These are phyloP conservation scores for Torymus auratus DNA, from an alignment of 2,888 invertebrate genomes.

Conservation along the genomic window DNA sequence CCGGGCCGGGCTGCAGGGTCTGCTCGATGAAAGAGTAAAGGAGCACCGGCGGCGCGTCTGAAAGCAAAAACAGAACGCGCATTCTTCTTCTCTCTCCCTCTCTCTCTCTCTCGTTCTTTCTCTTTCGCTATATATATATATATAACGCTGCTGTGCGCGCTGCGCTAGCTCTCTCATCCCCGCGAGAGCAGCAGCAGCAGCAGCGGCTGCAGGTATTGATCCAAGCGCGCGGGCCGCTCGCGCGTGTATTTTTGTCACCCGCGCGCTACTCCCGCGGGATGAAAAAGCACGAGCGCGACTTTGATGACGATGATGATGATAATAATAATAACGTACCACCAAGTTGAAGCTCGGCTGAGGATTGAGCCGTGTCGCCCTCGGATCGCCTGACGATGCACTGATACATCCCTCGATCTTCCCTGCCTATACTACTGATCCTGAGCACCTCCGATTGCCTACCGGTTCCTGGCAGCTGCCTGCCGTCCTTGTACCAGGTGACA, in stretches of 20 bases:
- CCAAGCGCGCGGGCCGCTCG: too few relatives aligned
- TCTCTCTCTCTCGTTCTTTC: background rate
- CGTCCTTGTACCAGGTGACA: slow-evolving; percentile 84
- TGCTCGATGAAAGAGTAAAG: slow-evolving; percentile 88
- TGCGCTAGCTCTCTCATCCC: background rate
- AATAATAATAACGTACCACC: slow-evolving; percentile 78
- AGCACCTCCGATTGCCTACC: slow-evolving; percentile 83
- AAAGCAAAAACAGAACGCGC: slow-evolving; percentile 66
- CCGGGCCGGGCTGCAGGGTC: slow-evolving; percentile 87
- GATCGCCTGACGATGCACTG: slow-evolving; percentile 85
- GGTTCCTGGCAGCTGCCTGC: slow-evolving; percentile 82
- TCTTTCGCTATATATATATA: background rate
- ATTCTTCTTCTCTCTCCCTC: background rate
- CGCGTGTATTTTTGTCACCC: background rate
- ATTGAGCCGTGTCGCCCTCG: slow-evolving; percentile 87
- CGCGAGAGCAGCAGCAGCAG: background rate
- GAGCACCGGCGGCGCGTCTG: slow-evolving; percentile 86
- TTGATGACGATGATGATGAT: too few relatives aligned
- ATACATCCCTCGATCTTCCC: slow-evolving; percentile 87
- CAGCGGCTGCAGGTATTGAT: too few relatives aligned
- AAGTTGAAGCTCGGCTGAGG: slow-evolving; percentile 85
- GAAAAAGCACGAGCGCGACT: too few relatives aligned
- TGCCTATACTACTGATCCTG: slow-evolving; percentile 82
- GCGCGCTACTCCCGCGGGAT: background rate
- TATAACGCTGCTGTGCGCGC: too few relatives aligned